phyloP scores from a whole-genome alignment of 1,140 invertebrate genomes.

The Caenorhabditis latens region DNA sequence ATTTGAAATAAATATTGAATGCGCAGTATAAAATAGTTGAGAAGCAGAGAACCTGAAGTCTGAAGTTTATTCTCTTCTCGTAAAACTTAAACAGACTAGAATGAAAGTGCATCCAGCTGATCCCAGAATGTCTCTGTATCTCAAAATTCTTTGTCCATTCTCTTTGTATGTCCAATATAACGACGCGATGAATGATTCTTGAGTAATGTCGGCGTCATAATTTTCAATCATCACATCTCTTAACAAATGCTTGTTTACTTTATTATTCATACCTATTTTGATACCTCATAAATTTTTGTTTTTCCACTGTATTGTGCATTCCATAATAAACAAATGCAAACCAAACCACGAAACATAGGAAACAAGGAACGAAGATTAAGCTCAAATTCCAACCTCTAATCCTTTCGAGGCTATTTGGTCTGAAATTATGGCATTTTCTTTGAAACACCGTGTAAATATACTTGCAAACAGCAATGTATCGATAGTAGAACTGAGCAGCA shows the following conservation, averaged over 20 bases:
- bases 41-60: background rate
- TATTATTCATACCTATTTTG: background rate
- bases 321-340: background rate
- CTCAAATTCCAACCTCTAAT: background rate
- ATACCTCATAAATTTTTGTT: conserved; percentile 11
- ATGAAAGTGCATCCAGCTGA: background rate
- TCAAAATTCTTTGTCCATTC: background rate
- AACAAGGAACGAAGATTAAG: background rate
- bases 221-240: conserved; percentile 12
- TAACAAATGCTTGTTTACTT: background rate
- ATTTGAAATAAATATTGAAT: conserved; percentile 6
- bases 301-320: conserved; percentile 25
- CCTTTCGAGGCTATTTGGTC: background rate
- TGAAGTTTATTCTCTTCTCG: background rate
- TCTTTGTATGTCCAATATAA: background rate
- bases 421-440: background rate
- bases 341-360: background rate
- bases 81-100: background rate
- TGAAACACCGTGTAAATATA: background rate
- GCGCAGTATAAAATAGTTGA: background rate
- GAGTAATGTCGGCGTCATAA: background rate
- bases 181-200: background rate
- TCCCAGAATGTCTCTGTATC: background rate
- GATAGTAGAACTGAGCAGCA: background rate
- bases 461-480: background rate